Percentiles rank a stretch among this genome's conserved stretches.
phyloP scores from a whole-genome alignment of 2,797 vertebrate genomes.

The Manis pentadactyla region DNA sequence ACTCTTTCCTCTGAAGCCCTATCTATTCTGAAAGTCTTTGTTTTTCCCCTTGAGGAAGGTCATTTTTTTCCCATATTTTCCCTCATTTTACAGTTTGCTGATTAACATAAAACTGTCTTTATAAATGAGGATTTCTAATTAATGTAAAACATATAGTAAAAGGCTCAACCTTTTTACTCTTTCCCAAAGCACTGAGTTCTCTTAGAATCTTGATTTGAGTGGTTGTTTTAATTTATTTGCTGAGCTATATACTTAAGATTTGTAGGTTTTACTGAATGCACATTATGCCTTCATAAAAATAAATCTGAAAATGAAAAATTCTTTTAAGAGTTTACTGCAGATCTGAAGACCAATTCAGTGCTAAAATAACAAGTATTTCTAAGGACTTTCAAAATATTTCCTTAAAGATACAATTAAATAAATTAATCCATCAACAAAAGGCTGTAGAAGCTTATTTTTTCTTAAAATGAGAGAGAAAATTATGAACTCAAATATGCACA shows the following conservation, averaged over 20 bases:
- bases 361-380: conserved; percentile 24
- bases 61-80: neutral
- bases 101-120: conserved; percentile 32
- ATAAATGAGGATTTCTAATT: conserved; percentile 52
- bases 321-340: conserved; percentile 14
- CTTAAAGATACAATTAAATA: conserved; percentile 57
- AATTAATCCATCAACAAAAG: conserved; percentile 32
- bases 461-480: conserved; percentile 49
- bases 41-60: neutral
- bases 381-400: conserved; percentile 52
- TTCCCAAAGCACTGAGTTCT: conserved; percentile 21
- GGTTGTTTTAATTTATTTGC: conserved; percentile 42
- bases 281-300: conserved; percentile 31
- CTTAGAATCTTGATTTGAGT: neutral
- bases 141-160: conserved; percentile 22
- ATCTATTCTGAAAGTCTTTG: neutral
- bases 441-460: neutral
- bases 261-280: neutral
- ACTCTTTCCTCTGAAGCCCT: conserved; percentile 3
- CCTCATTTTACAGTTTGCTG: conserved; percentile 37
- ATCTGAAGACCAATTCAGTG: conserved; percentile 36
- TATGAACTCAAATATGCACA: conserved; percentile 49
- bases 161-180: neutral
- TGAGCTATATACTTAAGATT: neutral
- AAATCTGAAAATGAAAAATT: conserved; percentile 34